A percentile compares a stretch with the other conserved stretches of the same genome.
Evolutionary conservation across 2,113 vertebrate species (phyloP).

Genomic region (Gavia stellata): DNA sequence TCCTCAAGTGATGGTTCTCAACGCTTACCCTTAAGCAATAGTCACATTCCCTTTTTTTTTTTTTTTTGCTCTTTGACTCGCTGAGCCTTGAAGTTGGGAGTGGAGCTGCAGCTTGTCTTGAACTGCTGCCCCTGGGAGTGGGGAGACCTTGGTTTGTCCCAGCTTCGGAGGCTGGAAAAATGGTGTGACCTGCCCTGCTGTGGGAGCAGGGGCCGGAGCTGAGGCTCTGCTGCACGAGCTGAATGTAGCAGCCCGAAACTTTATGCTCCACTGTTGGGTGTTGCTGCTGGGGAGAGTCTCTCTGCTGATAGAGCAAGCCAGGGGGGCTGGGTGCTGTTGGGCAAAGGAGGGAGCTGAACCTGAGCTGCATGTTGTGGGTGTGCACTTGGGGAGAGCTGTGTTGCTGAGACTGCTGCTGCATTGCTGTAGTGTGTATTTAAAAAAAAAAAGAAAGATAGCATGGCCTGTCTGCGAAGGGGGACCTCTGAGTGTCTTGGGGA

Average conservation of each 20-base stretch:
- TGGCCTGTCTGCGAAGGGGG: accelerated
- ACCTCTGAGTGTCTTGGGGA: neutral
- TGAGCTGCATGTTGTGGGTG: neutral
- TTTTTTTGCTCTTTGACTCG: neutral
- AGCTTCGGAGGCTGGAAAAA: neutral
- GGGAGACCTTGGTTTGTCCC: neutral
- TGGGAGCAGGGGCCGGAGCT: neutral
- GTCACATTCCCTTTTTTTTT: accelerated
- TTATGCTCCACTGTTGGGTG: too few relatives aligned
- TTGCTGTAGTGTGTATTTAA: neutral
- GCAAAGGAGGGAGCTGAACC: neutral
- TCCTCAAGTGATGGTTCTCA: neutral
- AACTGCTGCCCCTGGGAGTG: neutral
- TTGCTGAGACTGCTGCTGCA: neutral
- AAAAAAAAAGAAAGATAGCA: too few relatives aligned
- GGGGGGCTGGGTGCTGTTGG: neutral
- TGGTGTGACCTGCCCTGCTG: neutral
- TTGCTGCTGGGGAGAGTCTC: neutral
- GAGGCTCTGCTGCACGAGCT: neutral
- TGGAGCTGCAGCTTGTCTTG: neutral
- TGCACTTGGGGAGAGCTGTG: neutral
- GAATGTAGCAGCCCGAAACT: neutral
- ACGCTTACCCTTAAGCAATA: neutral
- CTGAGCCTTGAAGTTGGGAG: neutral
- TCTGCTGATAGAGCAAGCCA: accelerated